A percentile compares a stretch with the other conserved stretches of the same genome.
These are phyloP conservation scores for Glyptemys insculpta DNA, from an alignment of 2,797 vertebrate genomes.

Conservation along the genomic window DNA sequence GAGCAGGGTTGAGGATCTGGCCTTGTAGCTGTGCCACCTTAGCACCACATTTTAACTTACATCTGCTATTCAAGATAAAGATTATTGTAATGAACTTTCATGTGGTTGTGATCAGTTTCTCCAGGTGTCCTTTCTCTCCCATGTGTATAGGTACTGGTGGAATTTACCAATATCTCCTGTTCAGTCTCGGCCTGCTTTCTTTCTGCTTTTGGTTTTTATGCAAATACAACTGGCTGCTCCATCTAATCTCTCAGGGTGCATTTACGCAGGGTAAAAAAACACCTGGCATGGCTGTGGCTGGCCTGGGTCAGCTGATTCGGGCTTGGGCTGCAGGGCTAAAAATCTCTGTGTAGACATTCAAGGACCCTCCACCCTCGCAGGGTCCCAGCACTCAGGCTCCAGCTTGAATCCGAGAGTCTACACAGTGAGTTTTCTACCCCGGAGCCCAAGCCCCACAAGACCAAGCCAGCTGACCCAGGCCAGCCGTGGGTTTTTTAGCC, in stretches of 20 bases:
- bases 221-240: background rate
- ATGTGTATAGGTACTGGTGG: fast-evolving
- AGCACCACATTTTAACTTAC: background rate
- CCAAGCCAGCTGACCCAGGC: background rate
- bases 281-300: background rate
- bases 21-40: background rate
- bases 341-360: too few relatives aligned
- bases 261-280: background rate
- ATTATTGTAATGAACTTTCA: background rate
- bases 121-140: background rate
- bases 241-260: background rate
- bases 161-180: background rate
- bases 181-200: background rate
- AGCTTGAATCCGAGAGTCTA: background rate
- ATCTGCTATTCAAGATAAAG: background rate
- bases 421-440: background rate
- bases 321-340: too few relatives aligned
- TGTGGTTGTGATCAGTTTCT: background rate
- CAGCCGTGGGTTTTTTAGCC: too few relatives aligned
- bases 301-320: too few relatives aligned
- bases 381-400: too few relatives aligned
- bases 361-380: too few relatives aligned
- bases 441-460: too few relatives aligned
- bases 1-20: background rate
- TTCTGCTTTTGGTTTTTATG: background rate